These are phyloP conservation scores for Alethe castanea DNA, from an alignment of 2,113 vertebrate genomes.

Conservation along the genomic window DNA sequence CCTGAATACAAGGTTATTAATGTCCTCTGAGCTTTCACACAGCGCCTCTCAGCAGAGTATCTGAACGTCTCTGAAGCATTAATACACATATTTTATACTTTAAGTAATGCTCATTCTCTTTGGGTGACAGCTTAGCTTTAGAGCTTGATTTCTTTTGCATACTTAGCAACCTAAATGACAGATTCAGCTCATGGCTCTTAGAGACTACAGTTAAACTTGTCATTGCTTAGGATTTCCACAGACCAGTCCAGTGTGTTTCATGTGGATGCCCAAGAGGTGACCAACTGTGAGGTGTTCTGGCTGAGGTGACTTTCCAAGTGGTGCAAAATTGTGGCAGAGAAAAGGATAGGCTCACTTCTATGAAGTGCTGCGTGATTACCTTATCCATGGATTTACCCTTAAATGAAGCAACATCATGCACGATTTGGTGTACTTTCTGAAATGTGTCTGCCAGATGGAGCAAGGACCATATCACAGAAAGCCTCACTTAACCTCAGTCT, in stretches of 20 bases:
- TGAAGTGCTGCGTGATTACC: background rate
- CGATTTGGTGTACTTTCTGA: background rate
- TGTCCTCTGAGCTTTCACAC: conserved; percentile 16
- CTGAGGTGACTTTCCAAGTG: background rate
- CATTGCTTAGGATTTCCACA: background rate
- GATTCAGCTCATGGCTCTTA: background rate
- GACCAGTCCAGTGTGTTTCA: background rate
- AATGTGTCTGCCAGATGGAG: background rate
- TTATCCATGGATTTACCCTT: background rate
- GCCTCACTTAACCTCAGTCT: background rate
- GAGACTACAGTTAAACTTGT: background rate
- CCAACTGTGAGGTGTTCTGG: background rate
- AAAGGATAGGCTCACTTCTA: background rate
- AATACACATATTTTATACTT: conserved; percentile 17
- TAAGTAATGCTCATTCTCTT: conserved; percentile 38
- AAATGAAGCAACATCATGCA: background rate
- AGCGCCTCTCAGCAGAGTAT: conserved; percentile 9
- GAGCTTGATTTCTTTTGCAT: conserved; percentile 32
- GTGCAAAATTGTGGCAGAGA: background rate
- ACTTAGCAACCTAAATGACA: conserved; percentile 1
- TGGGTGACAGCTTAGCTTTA: conserved; percentile 26
- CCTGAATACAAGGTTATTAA: conserved; percentile 27
- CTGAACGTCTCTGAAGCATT: conserved; percentile 1
- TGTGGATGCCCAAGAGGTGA: background rate
- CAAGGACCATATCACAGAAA: background rate